These are phyloP conservation scores for Esox lucius DNA, from an alignment of 2,797 vertebrate genomes.

Conservation along the genomic window DNA sequence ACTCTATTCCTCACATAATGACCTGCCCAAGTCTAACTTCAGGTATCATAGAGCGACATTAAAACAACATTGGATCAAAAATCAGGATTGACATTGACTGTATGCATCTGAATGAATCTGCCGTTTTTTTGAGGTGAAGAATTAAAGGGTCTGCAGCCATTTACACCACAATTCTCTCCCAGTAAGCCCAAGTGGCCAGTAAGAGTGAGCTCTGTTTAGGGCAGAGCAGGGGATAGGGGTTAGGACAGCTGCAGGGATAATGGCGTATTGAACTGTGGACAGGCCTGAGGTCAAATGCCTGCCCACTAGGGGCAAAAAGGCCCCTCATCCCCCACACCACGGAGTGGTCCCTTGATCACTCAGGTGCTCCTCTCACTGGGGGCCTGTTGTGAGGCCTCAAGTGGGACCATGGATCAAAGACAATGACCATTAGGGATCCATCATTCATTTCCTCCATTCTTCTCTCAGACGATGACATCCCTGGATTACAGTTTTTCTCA, in stretches of 20 bases:
- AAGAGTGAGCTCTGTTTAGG: slow-evolving; percentile 1
- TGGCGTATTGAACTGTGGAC: slow-evolving; percentile 77
- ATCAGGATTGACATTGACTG: background rate
- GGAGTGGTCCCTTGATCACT: slow-evolving; percentile 50
- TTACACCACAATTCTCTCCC: background rate
- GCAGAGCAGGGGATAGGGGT: slow-evolving; percentile 39
- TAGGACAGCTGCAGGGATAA: slow-evolving; percentile 67
- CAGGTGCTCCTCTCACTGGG: slow-evolving; percentile 24
- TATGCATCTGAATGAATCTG: background rate
- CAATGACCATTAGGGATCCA: slow-evolving; percentile 46
- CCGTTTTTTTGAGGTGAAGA: background rate
- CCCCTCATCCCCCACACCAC: slow-evolving; percentile 36
- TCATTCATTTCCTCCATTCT: slow-evolving; percentile 46
- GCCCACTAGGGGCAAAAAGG: slow-evolving; percentile 33
- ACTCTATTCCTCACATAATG: background rate
- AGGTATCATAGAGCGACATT: background rate
- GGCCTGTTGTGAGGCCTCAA: slow-evolving; percentile 27
- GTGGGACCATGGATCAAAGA: slow-evolving; percentile 43
- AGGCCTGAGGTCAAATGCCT: slow-evolving; percentile 65
- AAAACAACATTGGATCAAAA: background rate
- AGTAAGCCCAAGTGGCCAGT: background rate
- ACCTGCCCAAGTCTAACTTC: slow-evolving; percentile 2
- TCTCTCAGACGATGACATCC: slow-evolving; percentile 3
- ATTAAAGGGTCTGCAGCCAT: background rate
- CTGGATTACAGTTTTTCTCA: background rate